Evolutionary conservation across 2,888 invertebrate species (phyloP), one percentile per base, ranked within the genome.

Genomic region (Prostheceraeus crozeri): DNA sequence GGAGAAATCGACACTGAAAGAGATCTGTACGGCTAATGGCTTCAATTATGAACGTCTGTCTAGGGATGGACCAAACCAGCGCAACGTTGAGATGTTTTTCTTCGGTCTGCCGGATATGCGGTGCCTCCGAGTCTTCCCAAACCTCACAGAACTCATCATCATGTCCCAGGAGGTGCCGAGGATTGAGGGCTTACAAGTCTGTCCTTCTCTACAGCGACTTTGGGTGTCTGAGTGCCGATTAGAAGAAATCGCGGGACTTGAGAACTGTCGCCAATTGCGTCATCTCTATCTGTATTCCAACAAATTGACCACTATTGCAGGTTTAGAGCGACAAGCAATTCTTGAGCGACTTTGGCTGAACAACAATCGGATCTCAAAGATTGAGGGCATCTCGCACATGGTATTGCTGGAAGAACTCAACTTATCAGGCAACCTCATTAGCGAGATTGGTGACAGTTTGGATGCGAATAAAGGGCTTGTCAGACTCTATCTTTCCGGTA

Each of bases 401-500:
- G 64, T 62, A 46, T 67, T 68, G 55, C 65, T 76, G 55, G 67
- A 63, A 59, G 70, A 72, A 57, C 62, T 76, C 25, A 74, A 75
- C 64, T 61, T 76, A 58, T 73, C 75, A 46, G 72, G 72, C 62
- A 75, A 75, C 63, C 60, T 64, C 51, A 75, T 76, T 55, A 67
- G 69, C 45, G 69, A 67, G 65, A 71, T 76, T 59, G 74, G 73
- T 72, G 64, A 68, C 67, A 60, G 51, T 55, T 62, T 75, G 51
- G 68, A 70, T 62, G 58, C 63, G 35, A 69, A 71, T 54, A 65
- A 66, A 21, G 63, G 63, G 45, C 62, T 76, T 6, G 71, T 71
- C 62, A 71, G 68, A 10, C 61, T 76, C 33, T 73, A 74, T 59
- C 61, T 76, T 30, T 76, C 76, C 28, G 75, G 75, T 28, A 76